phyloP scores from a whole-genome alignment of 2,113 vertebrate species.

The Excalfactoria chinensis region DNA sequence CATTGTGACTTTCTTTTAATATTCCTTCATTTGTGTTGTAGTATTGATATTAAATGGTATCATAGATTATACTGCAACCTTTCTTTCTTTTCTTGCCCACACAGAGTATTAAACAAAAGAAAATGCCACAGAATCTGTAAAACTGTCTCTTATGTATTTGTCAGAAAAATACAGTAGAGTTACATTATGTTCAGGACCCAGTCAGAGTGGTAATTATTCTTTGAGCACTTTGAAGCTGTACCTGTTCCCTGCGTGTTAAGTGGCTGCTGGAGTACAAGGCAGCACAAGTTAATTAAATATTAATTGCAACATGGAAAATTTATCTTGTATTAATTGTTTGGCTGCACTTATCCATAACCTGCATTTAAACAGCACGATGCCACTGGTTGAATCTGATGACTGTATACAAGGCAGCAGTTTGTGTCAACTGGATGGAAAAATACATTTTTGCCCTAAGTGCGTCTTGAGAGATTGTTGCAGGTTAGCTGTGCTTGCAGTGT shows the following conservation, averaged over 20 bases:
- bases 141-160: constrained; percentile 17
- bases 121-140: constrained; percentile 26
- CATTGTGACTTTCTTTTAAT: not conserved
- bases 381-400: not conserved
- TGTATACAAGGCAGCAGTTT: not conserved
- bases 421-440: not conserved
- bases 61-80: constrained; percentile 7
- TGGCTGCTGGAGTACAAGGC: constrained; percentile 35
- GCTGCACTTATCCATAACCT: not conserved
- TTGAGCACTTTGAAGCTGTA: not conserved
- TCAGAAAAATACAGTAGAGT: constrained; percentile 32
- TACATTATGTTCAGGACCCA: constrained; percentile 27
- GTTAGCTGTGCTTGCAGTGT: not conserved
- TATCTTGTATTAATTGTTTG: not conserved
- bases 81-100: constrained; percentile 42
- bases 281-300: constrained; percentile 36
- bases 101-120: constrained; percentile 31
- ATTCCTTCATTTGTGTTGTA: constrained; percentile 23
- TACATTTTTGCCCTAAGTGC: not conserved
- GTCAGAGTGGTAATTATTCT: constrained; percentile 54
- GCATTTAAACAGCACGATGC: not conserved
- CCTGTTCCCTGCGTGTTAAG: constrained; percentile 31
- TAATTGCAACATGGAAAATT: constrained; percentile 20
- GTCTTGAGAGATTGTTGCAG: not conserved
- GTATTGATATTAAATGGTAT: constrained; percentile 10